Evolutionary conservation across 1,140 invertebrate genomes (phyloP), one percentile per base, ranked within the genome.

Genomic region (Limonius californicus): DNA sequence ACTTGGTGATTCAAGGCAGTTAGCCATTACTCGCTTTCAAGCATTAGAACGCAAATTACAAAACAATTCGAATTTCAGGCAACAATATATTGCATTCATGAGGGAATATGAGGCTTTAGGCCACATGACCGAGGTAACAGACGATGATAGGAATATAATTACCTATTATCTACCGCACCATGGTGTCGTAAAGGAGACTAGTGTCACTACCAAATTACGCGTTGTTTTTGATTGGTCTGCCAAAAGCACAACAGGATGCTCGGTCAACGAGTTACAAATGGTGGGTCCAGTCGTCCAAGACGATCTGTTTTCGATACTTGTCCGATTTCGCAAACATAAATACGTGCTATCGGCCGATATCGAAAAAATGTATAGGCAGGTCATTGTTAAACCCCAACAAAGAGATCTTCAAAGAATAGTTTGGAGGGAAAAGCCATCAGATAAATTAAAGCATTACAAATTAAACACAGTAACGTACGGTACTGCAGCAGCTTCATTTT

Each of bases 321-420:
- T 80, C 15, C 71, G 76, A 53, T 80, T 77, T 69, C 50, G 78
- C 23, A 62, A 57, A 30, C 68, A 76, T 55, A 62, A 54, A 21
- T 57, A 73, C 23, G 72, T 70, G 14, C 64, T 80, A 14, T 62
- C 67, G 14, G 72, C 71, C 12, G 78, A 79, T 59, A 70, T 79
- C 2, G 64, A 63, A 8, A 73, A 78, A 62, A 76, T 76, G 67
- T 79, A 76, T 54, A 47, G 72, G 8, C 74, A 78, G 59, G 65
- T 78, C 19, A 6, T 16, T 14, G 35, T 61, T 7, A 21, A 14
- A 61, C 15, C 65, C 8, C 57, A 72, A 50, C 64, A 77, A 27
- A 63, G 32, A 50, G 62, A 74, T 42, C 75, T 69, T 43, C 77
- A 80, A 45, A 62, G 75, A 63, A 74, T 81, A 27, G 23, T 80